Percentiles rank a stretch among this genome's conserved stretches.
Evolutionary conservation across 2,888 invertebrate species (phyloP).

Genomic region (Shargacucullia verbasci): DNA sequence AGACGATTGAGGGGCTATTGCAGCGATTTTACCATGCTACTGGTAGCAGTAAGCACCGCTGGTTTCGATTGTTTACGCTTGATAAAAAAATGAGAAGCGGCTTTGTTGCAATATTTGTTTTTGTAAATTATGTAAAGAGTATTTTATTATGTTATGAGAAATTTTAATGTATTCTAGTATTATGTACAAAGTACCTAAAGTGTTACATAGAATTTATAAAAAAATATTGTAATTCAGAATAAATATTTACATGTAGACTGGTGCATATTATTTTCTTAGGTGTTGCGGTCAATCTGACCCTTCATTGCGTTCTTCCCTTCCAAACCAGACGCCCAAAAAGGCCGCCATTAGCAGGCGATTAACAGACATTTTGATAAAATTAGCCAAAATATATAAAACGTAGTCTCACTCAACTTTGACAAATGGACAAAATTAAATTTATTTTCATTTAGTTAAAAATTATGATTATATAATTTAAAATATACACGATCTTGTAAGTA

Average conservation of each 20-base stretch:
- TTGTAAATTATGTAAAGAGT: slow-evolving; percentile 43
- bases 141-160: slow-evolving; percentile 8
- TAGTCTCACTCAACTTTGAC: too few relatives aligned
- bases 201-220: slow-evolving; percentile 36
- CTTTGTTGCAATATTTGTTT: slow-evolving; percentile 13
- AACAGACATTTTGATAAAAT: too few relatives aligned
- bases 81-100: not conserved
- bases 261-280: not conserved
- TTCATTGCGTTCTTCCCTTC: too few relatives aligned
- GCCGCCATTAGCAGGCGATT: too few relatives aligned
- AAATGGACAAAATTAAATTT: too few relatives aligned
- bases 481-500: too few relatives aligned
- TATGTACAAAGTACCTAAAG: slow-evolving; percentile 56
- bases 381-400: too few relatives aligned
- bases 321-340: too few relatives aligned
- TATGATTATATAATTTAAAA: too few relatives aligned
- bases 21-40: not conserved
- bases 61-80: not conserved
- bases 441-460: too few relatives aligned
- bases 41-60: slow-evolving; percentile 1
- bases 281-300: too few relatives aligned
- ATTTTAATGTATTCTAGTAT: slow-evolving; percentile 29
- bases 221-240: slow-evolving; percentile 38
- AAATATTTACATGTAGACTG: slow-evolving; percentile 36
- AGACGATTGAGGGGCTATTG: not conserved